Conservation (phyloP, 2,113 vertebrate species). For the Paracanthobrama guichenoti region DNA sequence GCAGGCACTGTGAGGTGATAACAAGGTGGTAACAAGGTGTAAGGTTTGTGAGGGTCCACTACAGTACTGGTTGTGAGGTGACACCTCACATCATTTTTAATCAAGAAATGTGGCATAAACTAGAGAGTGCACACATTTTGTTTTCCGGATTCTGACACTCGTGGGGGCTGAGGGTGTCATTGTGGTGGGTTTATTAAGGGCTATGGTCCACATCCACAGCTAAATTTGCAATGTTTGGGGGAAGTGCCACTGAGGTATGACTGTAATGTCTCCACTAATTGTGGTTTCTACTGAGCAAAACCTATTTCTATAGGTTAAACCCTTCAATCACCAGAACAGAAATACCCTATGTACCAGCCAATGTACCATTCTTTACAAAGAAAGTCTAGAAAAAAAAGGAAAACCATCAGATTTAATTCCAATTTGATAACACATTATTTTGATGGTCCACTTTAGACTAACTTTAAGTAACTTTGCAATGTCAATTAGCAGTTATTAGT, state of each 20-base stretch:
- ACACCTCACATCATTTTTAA: constrained; percentile 39
- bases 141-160: constrained; percentile 14
- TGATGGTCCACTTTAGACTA: too few relatives aligned
- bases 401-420: neutral
- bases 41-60: constrained; percentile 34
- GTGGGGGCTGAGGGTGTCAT: constrained; percentile 15
- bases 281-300: neutral
- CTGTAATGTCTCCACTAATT: neutral
- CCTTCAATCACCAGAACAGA: neutral
- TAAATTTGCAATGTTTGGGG: constrained; percentile 21
- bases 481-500: too few relatives aligned
- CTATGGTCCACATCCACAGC: neutral
- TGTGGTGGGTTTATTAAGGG: constrained; percentile 5
- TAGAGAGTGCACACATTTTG: constrained; percentile 12
- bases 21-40: constrained; percentile 58
- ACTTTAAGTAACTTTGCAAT: too few relatives aligned
- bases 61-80: constrained; percentile 9
- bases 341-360: neutral
- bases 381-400: neutral
- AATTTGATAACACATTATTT: too few relatives aligned
- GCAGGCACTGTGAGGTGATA: constrained; percentile 48
- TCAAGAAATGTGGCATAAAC: constrained; percentile 32
- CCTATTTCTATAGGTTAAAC: neutral
- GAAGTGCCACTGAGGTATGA: neutral
- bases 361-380: neutral